phyloP scores from a whole-genome alignment of 2,113 vertebrate genomes.

The Salvelinus namaycush region DNA sequence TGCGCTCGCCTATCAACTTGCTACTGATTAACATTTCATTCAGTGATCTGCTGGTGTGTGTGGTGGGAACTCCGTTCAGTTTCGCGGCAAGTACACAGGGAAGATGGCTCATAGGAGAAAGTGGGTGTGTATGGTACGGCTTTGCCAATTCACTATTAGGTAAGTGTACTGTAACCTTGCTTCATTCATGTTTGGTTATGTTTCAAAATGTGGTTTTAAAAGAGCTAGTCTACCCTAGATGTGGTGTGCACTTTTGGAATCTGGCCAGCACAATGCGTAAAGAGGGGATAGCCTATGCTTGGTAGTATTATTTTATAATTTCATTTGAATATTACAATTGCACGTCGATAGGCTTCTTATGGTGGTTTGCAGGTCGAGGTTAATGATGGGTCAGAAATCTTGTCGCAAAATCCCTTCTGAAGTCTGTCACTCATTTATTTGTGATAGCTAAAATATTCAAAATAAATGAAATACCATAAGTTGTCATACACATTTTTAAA shows the following conservation, averaged over 20 bases:
- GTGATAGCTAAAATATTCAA: too few species aligned
- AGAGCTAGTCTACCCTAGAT: not conserved
- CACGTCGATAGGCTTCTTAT: not conserved
- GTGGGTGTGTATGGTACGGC: slow-evolving; percentile 83
- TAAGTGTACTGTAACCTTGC: slow-evolving; percentile 57
- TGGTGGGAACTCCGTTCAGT: slow-evolving; percentile 82
- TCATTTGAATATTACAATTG: not conserved
- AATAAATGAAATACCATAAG: too few species aligned
- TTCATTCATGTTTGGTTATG: too few species aligned
- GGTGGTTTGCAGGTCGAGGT: too few species aligned
- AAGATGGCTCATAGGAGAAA: slow-evolving; percentile 76
- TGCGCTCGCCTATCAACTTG: slow-evolving; percentile 83
- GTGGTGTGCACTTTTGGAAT: not conserved
- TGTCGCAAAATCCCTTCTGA: not conserved
- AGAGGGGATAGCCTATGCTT: too few species aligned
- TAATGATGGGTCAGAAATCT: not conserved
- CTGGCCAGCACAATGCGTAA: not conserved
- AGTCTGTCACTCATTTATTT: too few species aligned
- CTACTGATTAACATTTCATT: slow-evolving; percentile 82
- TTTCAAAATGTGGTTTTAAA: not conserved
- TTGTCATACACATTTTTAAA: too few species aligned
- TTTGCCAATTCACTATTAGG: slow-evolving; percentile 82
- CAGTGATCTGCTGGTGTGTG: slow-evolving; percentile 83
- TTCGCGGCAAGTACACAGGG: slow-evolving; percentile 80
- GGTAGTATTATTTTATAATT: too few species aligned